Base-by-base conservation (phyloP, 2,888 invertebrate genomes). In the Papilio gigon region DNA sequence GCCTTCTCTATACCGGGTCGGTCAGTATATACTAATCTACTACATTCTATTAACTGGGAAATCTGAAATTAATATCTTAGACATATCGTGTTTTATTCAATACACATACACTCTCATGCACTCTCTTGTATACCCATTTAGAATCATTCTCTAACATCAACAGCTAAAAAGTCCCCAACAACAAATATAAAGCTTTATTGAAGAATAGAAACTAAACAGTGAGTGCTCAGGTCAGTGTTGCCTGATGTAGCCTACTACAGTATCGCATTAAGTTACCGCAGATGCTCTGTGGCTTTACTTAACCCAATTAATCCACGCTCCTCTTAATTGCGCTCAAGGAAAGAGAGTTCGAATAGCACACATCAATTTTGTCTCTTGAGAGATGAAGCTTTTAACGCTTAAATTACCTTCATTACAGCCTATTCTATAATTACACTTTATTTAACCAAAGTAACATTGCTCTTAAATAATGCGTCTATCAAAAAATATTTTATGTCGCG, bases 281-380 rank as follows among this genome's bases (percentile, higher is more conserved):
- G 62, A 56, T 63, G 47, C 62, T 63, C 35, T 63, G 63, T 59
- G 63, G 68, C 47, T 68, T 68, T 68, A 63, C 63, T 58, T 68
- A 63, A 64, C 58, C 68, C 63, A 68, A 63, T 68, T 68, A 68
- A 68, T 68, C 63, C 47, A 68, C 62, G 63, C 63, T 68, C 47
- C 44, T 63, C 68, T 68, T 68, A 68, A 68, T 68, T 44, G 63
- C 44, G 63, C 37, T 68, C 58, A 35, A 59, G 68, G 68, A 68
- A 63, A 68, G 68, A 63, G 58, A 64, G 68, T 63, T 62, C 63
- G 58, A 47, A 68, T 58, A 47, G 63, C 68, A 37, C 35, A 20
- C 58, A 68, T 68, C 58, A 68, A 63, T 68, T 68, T 37, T 63
- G 68, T 68, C 68, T 59, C 63, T 14, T 35, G 63, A 59, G 68